Evolutionary conservation across 2,888 invertebrate genomes (phyloP), one percentile per base, ranked within the genome.

Genomic region (Schrankia costaestrigalis): DNA sequence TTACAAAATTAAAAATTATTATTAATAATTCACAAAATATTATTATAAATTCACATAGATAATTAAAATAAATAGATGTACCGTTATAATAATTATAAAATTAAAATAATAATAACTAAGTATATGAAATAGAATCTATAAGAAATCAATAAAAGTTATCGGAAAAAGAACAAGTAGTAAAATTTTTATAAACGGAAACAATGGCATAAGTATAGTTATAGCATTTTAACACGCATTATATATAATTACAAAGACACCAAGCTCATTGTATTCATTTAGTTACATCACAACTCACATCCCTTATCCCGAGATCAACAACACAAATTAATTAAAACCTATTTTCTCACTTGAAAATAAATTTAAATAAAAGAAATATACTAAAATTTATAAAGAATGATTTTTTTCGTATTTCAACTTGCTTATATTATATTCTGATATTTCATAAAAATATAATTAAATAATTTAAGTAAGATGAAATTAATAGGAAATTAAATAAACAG

Each of bases 101-200:
- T 35, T 19, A 27, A 26, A n/a, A 21, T 23, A 37, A 39, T 38
- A 21, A 32, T 17, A 17, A 35, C 19, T 35, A 15, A 45, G 44
- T 26, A 35, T 38, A 33, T 36, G 17, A 19, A 28, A 13, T 40
- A 48, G 40, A 34, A 37, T 48, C 34, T 12, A n/a, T 10, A 19
- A 1, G 9, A 3, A 13, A 19, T 27, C 12, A 28, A 28, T 21
- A 7, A 28, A 28, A 28, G 17, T 9, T n/a, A n/a, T n/a, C 2
- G 4, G 4, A 57, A 18, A 39, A 35, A 40, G 37, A 52, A 37
- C 31, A 34, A 31, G 53, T 32, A 48, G 39, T 35, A 40, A 11
- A 35, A 17, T 10, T 12, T 11, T 18, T 10, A 24, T 23, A 12
- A 1, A 24, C 1, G 7, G 4, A 2, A 26, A 21, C 10, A 23